These are phyloP conservation scores for Drosophila fuyamai DNA, from an alignment of 1,140 invertebrate species.

Conservation along the genomic window DNA sequence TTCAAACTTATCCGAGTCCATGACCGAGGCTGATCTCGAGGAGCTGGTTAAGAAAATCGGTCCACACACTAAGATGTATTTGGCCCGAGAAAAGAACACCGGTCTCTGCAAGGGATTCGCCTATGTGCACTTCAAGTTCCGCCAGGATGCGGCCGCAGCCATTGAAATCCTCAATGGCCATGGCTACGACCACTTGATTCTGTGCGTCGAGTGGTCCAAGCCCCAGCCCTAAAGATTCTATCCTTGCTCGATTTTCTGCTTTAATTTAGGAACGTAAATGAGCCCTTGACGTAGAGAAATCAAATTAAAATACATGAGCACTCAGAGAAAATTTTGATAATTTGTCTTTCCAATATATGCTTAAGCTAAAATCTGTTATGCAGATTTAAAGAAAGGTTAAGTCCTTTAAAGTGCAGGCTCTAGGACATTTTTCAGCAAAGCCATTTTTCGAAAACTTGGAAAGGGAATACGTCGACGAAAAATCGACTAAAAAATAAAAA, in stretches of 20 bases:
- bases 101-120: slow-evolving; percentile 96
- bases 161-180: slow-evolving; percentile 96
- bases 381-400: too few relatives aligned
- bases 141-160: slow-evolving; percentile 96
- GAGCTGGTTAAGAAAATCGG: slow-evolving; percentile 92
- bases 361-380: too few relatives aligned
- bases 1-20: slow-evolving; percentile 98
- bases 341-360: background rate
- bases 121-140: slow-evolving; percentile 97
- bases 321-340: background rate
- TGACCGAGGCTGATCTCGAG: slow-evolving; percentile 96
- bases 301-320: slow-evolving; percentile 23
- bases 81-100: slow-evolving; percentile 94
- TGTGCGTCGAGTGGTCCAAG: slow-evolving; percentile 99
- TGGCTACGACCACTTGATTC: slow-evolving; percentile 99
- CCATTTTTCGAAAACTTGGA: too few relatives aligned
- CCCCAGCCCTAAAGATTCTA: slow-evolving; percentile 85
- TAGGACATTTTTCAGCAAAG: too few relatives aligned
- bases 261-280: slow-evolving; percentile 20
- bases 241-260: background rate
- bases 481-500: too few relatives aligned
- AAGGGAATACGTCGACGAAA: too few relatives aligned
- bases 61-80: slow-evolving; percentile 90
- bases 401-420: too few relatives aligned
- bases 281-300: slow-evolving; percentile 19